A percentile compares a stretch with the other conserved stretches of the same genome.
phyloP scores from a whole-genome alignment of 2,113 vertebrate species.

The Psilopogon haemacephalus region DNA sequence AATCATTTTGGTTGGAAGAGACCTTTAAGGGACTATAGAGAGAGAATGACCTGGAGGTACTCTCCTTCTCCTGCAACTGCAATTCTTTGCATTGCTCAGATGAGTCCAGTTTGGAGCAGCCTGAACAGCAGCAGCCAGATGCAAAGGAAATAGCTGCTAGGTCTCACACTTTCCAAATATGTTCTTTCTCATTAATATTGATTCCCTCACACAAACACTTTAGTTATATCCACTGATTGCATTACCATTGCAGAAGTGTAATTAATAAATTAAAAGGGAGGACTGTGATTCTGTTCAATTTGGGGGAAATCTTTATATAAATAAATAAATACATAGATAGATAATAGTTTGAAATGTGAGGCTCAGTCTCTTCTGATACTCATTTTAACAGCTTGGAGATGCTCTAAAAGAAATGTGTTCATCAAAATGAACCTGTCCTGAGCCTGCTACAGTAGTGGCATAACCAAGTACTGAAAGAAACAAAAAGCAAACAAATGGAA shows the following conservation, averaged over 20 bases:
- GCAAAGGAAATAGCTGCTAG: not conserved
- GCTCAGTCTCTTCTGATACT: not conserved
- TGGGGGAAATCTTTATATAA: slow-evolving; percentile 52
- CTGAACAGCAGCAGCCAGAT: not conserved
- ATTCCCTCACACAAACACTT: slow-evolving; percentile 54
- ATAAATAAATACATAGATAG: slow-evolving; percentile 4
- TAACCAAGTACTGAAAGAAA: not conserved
- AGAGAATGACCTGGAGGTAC: not conserved
- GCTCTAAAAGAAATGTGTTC: not conserved
- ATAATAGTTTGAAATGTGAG: slow-evolving; percentile 24
- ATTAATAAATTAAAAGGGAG: slow-evolving; percentile 72
- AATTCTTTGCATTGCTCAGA: not conserved
- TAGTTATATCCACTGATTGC: slow-evolving; percentile 64
- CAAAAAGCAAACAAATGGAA: not conserved
- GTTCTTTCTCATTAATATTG: slow-evolving; percentile 62
- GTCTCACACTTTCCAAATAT: not conserved
- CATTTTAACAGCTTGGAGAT: not conserved
- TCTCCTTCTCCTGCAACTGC: not conserved
- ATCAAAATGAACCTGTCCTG: not conserved
- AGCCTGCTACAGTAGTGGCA: slow-evolving; percentile 5
- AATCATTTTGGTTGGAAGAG: too few species aligned
- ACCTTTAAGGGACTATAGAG: not conserved
- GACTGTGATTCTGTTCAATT: slow-evolving; percentile 44
- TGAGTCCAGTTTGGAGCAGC: not conserved
- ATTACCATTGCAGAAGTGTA: slow-evolving; percentile 71